phyloP scores from a whole-genome alignment of 2,113 vertebrate species.

The Physeter macrocephalus region DNA sequence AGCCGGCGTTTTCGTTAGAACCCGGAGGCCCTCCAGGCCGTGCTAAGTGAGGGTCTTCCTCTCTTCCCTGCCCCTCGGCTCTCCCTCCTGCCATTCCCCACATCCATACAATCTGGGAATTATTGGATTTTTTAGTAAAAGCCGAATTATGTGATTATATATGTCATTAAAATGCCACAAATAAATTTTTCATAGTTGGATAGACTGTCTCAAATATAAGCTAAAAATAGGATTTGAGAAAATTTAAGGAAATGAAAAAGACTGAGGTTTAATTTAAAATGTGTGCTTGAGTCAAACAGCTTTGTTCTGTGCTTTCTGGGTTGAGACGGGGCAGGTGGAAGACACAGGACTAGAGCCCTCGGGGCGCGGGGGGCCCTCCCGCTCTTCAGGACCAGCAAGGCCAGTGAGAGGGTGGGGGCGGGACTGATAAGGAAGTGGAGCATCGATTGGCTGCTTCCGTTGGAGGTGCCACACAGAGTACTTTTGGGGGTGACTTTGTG shows the following conservation, averaged over 20 bases:
- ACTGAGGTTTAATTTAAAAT: not conserved
- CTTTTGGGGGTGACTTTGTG: not conserved
- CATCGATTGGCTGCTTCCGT: rapidly evolving
- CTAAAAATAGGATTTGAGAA: not conserved
- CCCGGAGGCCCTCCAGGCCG: not conserved
- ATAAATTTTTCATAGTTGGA: not conserved
- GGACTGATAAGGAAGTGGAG: too few species aligned
- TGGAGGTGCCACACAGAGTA: rapidly evolving
- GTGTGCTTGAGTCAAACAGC: too few species aligned
- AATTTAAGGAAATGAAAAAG: not conserved
- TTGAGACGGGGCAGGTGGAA: too few species aligned
- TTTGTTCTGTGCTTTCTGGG: not conserved
- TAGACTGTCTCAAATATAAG: not conserved
- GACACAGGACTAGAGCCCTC: rapidly evolving
- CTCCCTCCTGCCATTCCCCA: too few species aligned
- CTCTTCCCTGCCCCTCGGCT: too few species aligned
- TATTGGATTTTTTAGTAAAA: not conserved
- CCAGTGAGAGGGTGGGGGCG: rapidly evolving
- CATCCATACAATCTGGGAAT: not conserved
- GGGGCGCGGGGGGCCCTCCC: not conserved
- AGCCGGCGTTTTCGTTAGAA: rapidly evolving
- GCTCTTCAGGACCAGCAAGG: not conserved
- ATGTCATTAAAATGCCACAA: not conserved
- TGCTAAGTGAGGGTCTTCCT: rapidly evolving
- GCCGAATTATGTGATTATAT: not conserved